Percentiles rank a stretch among this genome's conserved stretches.
Evolutionary conservation across 2,797 vertebrate genomes (phyloP).

Genomic region (Gobionotothen gibberifrons): DNA sequence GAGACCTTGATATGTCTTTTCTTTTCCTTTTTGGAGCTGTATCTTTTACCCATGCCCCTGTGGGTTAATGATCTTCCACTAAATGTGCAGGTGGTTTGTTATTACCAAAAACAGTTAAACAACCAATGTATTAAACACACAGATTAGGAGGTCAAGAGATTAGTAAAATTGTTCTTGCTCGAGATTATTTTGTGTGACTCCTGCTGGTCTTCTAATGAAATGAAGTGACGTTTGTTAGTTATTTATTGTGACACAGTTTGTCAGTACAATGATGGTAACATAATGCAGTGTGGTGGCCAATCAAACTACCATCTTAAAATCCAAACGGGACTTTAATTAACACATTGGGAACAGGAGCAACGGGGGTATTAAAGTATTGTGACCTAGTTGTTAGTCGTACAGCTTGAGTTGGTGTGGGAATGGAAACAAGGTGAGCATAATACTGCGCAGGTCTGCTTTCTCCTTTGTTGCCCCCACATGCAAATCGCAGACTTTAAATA

Average conservation of each 20-base stretch:
- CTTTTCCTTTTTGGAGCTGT: constrained; percentile 12
- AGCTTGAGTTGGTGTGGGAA: constrained; percentile 50
- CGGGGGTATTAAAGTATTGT: constrained; percentile 31
- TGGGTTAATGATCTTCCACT: constrained; percentile 13
- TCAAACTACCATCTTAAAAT: constrained; percentile 3
- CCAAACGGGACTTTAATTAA: constrained; percentile 15
- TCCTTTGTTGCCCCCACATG: constrained; percentile 72
- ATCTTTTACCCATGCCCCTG: constrained; percentile 13
- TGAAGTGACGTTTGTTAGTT: constrained; percentile 7
- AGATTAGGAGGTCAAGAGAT: constrained; percentile 7
- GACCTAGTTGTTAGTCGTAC: constrained; percentile 41
- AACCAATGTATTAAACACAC: constrained; percentile 3
- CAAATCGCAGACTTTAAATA: constrained; percentile 74
- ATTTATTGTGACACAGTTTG: background rate
- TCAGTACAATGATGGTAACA: background rate
- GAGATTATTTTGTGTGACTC: constrained; percentile 14
- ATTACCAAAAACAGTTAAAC: constrained; percentile 20
- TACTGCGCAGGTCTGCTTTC: constrained; percentile 62
- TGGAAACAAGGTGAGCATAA: constrained; percentile 62
- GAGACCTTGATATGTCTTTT: constrained; percentile 1
- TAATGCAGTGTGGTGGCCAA: background rate
- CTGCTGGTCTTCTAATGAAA: constrained; percentile 3
- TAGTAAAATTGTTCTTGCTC: constrained; percentile 1
- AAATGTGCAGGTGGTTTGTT: constrained; percentile 25
- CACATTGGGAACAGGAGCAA: constrained; percentile 29